Conservation (phyloP, 2,797 vertebrate genomes). For the Lindbergichthys nudifrons region DNA sequence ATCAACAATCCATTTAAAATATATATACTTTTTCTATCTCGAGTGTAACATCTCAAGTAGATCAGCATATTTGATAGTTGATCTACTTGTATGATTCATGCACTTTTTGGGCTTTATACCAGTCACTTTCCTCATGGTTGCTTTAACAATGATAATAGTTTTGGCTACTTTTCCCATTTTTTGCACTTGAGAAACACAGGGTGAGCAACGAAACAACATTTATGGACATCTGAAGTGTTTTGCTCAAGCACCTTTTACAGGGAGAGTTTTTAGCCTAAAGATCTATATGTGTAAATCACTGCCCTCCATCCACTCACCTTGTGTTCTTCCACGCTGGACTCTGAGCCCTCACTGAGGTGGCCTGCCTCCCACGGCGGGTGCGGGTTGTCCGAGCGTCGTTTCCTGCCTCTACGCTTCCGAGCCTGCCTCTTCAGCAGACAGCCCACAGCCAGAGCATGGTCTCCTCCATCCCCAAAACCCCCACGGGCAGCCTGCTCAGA, state of each 20-base stretch:
- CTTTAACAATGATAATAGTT: neutral
- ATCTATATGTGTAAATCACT: neutral
- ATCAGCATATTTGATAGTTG: too few relatives aligned
- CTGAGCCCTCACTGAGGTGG: slow-evolving; percentile 96
- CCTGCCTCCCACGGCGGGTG: slow-evolving; percentile 94
- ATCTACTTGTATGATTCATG: too few relatives aligned
- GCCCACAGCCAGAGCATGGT: slow-evolving; percentile 92
- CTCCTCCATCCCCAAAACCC: slow-evolving; percentile 93
- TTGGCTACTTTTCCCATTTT: neutral
- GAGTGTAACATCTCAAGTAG: too few relatives aligned
- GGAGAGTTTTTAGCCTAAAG: neutral
- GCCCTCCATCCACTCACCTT: slow-evolving; percentile 68
- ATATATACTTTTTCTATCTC: too few relatives aligned
- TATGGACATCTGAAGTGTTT: neutral
- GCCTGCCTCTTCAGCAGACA: slow-evolving; percentile 96
- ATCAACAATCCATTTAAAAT: too few relatives aligned
- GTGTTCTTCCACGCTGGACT: slow-evolving; percentile 96
- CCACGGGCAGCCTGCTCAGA: slow-evolving; percentile 95
- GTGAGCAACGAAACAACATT: neutral
- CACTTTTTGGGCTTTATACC: too few relatives aligned
- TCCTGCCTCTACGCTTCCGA: slow-evolving; percentile 93
- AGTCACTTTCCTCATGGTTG: neutral
- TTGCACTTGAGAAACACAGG: neutral
- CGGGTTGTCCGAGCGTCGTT: slow-evolving; percentile 92
- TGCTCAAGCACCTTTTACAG: neutral